Percentiles rank a stretch among this genome's conserved stretches.
Conservation (phyloP, 1,140 invertebrate species). For the Temnothorax curvispinosus region DNA sequence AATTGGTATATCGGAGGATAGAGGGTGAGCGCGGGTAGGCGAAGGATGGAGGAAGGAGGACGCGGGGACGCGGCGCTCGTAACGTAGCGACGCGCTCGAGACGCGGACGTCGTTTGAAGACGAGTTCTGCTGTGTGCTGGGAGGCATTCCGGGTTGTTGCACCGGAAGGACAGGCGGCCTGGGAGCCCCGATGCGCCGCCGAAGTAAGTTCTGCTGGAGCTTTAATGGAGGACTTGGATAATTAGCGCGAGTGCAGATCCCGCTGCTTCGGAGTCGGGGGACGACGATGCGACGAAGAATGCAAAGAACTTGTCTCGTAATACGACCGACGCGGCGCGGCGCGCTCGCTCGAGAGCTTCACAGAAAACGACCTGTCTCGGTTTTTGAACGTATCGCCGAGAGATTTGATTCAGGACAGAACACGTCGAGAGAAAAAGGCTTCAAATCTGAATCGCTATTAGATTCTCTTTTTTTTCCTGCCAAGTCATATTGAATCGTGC, state of each 20-base stretch:
- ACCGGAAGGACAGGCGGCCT: slow-evolving; percentile 67
- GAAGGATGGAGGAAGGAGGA: not conserved
- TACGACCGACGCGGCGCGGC: not conserved
- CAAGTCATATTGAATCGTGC: not conserved
- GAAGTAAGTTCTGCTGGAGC: slow-evolving; percentile 50
- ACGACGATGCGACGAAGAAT: slow-evolving; percentile 47
- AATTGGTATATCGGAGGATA: slow-evolving; percentile 71
- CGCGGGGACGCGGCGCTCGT: slow-evolving; percentile 53
- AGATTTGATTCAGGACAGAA: slow-evolving; percentile 4
- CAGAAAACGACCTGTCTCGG: not conserved
- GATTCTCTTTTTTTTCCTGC: not conserved
- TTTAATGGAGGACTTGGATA: slow-evolving; percentile 64
- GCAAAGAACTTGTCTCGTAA: slow-evolving; percentile 51
- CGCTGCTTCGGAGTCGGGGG: slow-evolving; percentile 21
- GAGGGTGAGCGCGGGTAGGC: slow-evolving; percentile 37
- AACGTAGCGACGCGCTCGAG: slow-evolving; percentile 59
- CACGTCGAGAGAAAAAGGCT: not conserved
- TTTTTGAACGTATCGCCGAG: not conserved
- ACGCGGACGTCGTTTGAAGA: slow-evolving; percentile 61
- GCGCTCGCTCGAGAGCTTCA: slow-evolving; percentile 3
- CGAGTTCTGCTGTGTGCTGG: slow-evolving; percentile 54
- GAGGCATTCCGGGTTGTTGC: slow-evolving; percentile 67
- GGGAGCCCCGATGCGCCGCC: slow-evolving; percentile 43
- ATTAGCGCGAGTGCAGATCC: slow-evolving; percentile 63
- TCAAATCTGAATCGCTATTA: not conserved